Evolutionary conservation across 2,113 vertebrate species (phyloP), one percentile per base, ranked within the genome.

Genomic region (Rynchops niger): DNA sequence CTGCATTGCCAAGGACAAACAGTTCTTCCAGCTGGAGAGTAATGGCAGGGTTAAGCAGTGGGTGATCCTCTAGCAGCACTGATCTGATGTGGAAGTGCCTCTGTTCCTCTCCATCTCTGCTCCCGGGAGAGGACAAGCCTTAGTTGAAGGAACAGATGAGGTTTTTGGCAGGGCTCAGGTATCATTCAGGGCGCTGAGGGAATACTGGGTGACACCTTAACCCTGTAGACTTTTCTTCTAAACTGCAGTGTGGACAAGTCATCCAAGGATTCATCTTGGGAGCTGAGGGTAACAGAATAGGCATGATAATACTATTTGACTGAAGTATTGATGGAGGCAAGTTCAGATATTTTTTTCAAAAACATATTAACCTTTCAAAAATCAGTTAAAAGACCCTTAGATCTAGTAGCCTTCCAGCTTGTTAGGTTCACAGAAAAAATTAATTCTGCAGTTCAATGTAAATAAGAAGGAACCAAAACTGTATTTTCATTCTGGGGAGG

Each of bases 61-160:
- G n/a, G 47, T 59, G 26, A 59, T 43, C 14, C 78, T 76, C n/a
- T 11, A 63, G 61, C 14, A 82, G 42, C 65, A 62, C 29, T 25
- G 19, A 63, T 45, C 14, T 53, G 38, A 84, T 0, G 0, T 45
- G 0, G 8, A 38, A 61, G 11, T 20, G 32, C 9, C 32, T 82
- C 55, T 27, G 23, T 5, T 27, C 49, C 21, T 21, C 58, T 56
- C 59, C 30, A 36, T 23, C 55, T 29, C 63, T 40, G 27, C 43
- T 91, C 22, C 65, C 47, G 14, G 2, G 15, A 21, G 19, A 87
- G 42, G 38, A 78, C n/a, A 89, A 66, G 55, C 27, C 70, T 52
- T 30, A 73, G 23, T 30, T 3, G 9, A 49, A 91, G 30, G 55
- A 84, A 58, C 25, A 83, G 45, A 61, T 12, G 50, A 83, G 7